Evolutionary conservation across 2,888 invertebrate species (phyloP), one percentile per base, ranked within the genome.

Genomic region (Parthenolecanium corni): DNA sequence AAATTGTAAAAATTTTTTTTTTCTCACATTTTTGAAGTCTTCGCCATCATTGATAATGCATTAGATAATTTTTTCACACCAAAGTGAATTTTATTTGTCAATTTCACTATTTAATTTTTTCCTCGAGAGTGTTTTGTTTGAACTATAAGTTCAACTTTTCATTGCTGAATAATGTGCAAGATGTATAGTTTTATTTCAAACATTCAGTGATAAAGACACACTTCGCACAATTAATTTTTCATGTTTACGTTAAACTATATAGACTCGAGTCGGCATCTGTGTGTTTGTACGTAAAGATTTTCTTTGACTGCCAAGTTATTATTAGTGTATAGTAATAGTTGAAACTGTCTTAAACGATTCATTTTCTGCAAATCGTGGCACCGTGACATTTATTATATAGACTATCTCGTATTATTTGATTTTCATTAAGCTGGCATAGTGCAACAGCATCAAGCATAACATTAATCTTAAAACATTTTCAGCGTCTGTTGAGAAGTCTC

Each of bases 361-460:
- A 54, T 54, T 54, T 54, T 54, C 54, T 23, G 54, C 54, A 54
- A 54, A 54, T 54, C 40, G 42, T 12, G 38, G 38, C 23, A 54
- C 24, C n/a, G 54, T 54, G 54, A 54, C 54, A 54, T 54, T 54
- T 54, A 54, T 42, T 53, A 54, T 54, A 40, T 54, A 54, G 31
- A 6, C 31, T 31, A 31, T 31, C 5, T 31, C 31, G 31, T 31
- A 31, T 9, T 31, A 40, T 54, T 42, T 40, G 54, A 54, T n/a
- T 54, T 42, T 54, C 54, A 54, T 23, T 42, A n/a, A 54, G 24
- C 24, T 31, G 23, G 54, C 42, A 42, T 40, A 24, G 42, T n/a
- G 42, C 14, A 23, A 38, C 23, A 40, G 16, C 40, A 40, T 54
- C 52, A 52, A 52, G 40, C 16, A 24, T 16, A 40, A 54, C n/a